Conservation (phyloP, 1,140 invertebrate species). For the Leptonema lineaticorne region DNA sequence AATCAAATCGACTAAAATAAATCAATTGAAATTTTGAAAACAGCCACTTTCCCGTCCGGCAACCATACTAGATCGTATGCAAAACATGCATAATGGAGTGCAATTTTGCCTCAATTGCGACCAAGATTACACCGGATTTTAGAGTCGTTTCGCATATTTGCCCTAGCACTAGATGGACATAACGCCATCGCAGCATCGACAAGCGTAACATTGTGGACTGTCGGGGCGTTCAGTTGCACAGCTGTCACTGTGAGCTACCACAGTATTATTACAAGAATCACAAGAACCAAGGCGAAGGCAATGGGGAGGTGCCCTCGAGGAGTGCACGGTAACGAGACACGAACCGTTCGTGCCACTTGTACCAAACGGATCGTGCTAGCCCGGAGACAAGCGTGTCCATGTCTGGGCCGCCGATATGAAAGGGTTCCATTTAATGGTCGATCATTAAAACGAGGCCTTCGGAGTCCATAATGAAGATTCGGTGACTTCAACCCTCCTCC, state of each 20-base stretch:
- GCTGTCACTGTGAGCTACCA: conserved; percentile 20
- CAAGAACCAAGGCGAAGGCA: background rate
- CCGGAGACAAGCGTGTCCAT: conserved; percentile 16
- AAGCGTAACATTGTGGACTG: no score
- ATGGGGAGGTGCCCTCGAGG: background rate
- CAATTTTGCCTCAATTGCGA: no score
- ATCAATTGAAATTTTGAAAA: no score
- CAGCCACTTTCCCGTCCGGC: no score
- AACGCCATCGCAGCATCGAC: no score
- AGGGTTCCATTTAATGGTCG: conserved; percentile 9
- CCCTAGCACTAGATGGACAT: no score
- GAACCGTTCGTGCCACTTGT: conserved; percentile 21
- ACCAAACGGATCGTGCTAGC: conserved; percentile 18
- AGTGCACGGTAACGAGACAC: conserved; percentile 12
- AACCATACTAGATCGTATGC: no score
- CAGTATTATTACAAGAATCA: conserved; percentile 6
- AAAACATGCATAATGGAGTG: no score
- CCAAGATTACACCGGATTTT: no score
- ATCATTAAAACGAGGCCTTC: conserved; percentile 17
- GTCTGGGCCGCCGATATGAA: conserved; percentile 9
- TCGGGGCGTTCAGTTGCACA: background rate
- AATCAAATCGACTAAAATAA: no score
- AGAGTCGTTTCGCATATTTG: no score
- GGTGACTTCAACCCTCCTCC: background rate
- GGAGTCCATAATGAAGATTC: background rate